Evolutionary conservation across 2,888 invertebrate species (phyloP), one percentile per base, ranked within the genome.

Genomic region (Minunthozetes semirufus): DNA sequence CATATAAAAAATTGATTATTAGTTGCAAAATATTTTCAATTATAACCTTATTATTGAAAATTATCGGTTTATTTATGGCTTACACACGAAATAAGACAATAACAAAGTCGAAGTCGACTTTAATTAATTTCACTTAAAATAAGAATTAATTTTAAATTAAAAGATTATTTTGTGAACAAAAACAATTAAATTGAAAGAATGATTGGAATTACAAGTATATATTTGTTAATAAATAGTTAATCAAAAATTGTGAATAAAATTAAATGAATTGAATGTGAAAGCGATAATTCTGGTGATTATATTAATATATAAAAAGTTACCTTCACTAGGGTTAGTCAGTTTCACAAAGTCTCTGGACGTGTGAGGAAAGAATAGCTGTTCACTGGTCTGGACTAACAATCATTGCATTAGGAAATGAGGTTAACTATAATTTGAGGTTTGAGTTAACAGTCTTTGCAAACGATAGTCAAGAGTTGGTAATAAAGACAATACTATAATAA

Each of bases 401-500:
- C 17, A 61, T 61, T n/a, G 15, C 4, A 61, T 33, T 61, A 61
- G 29, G 33, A 61, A 61, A 33, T 59, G 61, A 22, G 61, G 61
- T 33, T 33, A 61, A 61, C 61, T 61, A 61, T 61, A 61, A 61
- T 61, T 61, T 61, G 33, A 61, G 61, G 29, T n/a, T 22, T 61
- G 15, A 29, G 61, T 61, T 33, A 15, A 27, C 13, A 29, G 15
- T 61, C 27, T 42, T 4, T 68, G 42, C 19, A 38, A 68, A 68
- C 38, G n/a, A 42, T 9, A 61, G 61, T 33, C n/a, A 33, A 29
- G 33, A 61, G 6, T 42, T 42, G 46, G 38, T 33, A 68, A 68
- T 68, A 68, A 68, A 68, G 19, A 46, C 68, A 42, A 68, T 42
- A 42, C 46, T 38, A 68, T 68, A 68, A 68, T 68, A 68, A 68